phyloP scores from a whole-genome alignment of 2,113 vertebrate species.

The Crotalus tigris region DNA sequence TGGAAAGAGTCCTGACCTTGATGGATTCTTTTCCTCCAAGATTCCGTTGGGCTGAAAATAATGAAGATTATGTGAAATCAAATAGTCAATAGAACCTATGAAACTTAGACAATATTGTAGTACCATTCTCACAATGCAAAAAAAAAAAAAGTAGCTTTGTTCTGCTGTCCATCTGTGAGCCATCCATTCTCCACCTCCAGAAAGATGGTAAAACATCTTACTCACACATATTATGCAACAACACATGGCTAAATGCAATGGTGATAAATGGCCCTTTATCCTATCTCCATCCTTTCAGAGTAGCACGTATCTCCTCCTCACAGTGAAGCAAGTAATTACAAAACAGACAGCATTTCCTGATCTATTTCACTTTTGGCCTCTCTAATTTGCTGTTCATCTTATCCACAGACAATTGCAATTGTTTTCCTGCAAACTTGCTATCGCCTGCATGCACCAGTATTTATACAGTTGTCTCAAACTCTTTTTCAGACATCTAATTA shows the following conservation, averaged over 20 bases:
- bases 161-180: background rate
- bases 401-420: slow-evolving; percentile 15
- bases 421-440: slow-evolving; percentile 16
- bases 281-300: background rate
- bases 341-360: slow-evolving; percentile 28
- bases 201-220: slow-evolving; percentile 11
- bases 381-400: slow-evolving; percentile 30
- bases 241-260: slow-evolving; percentile 11
- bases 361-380: slow-evolving; percentile 20
- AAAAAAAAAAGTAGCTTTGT: background rate
- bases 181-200: background rate
- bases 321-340: slow-evolving; percentile 21
- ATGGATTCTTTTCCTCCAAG: background rate
- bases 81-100: background rate
- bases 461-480: slow-evolving; percentile 26
- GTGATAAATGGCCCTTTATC: background rate
- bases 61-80: background rate
- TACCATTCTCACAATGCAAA: background rate
- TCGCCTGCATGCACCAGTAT: background rate
- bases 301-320: slow-evolving; percentile 10
- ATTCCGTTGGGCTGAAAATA: background rate
- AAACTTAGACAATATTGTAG: background rate
- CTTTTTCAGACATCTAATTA: slow-evolving; percentile 19
- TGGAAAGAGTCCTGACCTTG: background rate
- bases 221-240: slow-evolving; percentile 19